Percentiles rank a stretch among this genome's conserved stretches.
phyloP scores from a whole-genome alignment of 2,113 vertebrate genomes.

The Azemiops feae region DNA sequence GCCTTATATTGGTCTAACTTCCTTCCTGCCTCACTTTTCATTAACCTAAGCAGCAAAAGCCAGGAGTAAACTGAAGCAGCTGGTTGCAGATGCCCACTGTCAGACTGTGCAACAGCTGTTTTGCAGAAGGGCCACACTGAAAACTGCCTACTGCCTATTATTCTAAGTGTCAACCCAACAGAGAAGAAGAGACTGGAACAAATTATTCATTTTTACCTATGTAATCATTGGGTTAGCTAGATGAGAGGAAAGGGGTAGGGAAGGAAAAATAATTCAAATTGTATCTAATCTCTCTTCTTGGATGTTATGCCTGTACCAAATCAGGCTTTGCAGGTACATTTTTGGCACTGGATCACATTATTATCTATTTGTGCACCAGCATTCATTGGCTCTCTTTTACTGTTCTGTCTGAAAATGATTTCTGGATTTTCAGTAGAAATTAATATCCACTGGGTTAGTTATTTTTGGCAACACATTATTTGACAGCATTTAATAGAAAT shows the following conservation, averaged over 20 bases:
- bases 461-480: slow-evolving; percentile 57
- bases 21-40: slow-evolving; percentile 53
- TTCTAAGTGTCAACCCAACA: slow-evolving; percentile 47
- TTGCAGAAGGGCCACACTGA: slow-evolving; percentile 60
- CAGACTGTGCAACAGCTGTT: slow-evolving; percentile 62
- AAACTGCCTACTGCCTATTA: slow-evolving; percentile 47
- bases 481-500: slow-evolving; percentile 45
- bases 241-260: neutral
- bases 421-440: slow-evolving; percentile 62
- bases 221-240: slow-evolving; percentile 44
- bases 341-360: neutral
- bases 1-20: slow-evolving; percentile 55
- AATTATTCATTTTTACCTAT: slow-evolving; percentile 50
- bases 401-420: slow-evolving; percentile 49
- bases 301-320: slow-evolving; percentile 43
- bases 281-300: slow-evolving; percentile 46
- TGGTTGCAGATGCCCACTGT: slow-evolving; percentile 57
- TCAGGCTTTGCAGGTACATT: slow-evolving; percentile 59
- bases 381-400: slow-evolving; percentile 56
- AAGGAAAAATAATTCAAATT: slow-evolving; percentile 53
- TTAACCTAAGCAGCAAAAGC: slow-evolving; percentile 59
- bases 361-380: slow-evolving; percentile 58
- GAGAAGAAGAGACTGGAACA: slow-evolving; percentile 43
- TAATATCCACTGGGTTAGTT: slow-evolving; percentile 65
- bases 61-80: slow-evolving; percentile 66